These are phyloP conservation scores for Odontomachus brunneus DNA, from an alignment of 1,140 invertebrate genomes.

Conservation along the genomic window DNA sequence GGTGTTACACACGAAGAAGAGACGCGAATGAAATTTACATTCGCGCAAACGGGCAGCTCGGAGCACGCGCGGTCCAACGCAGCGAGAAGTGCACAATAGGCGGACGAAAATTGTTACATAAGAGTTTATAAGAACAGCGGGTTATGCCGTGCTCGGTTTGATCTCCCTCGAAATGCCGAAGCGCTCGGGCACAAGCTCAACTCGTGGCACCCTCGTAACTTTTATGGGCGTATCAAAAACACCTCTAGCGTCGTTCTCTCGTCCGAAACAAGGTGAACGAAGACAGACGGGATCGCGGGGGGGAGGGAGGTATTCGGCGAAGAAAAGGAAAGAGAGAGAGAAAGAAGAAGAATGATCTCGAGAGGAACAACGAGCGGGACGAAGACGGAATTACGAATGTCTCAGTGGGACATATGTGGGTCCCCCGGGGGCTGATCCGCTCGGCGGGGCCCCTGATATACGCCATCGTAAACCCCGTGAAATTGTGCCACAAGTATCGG, in stretches of 20 bases:
- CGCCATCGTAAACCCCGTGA: conserved; percentile 76
- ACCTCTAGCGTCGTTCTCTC: conserved; percentile 43
- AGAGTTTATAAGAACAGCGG: neutral
- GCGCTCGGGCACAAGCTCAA: conserved; percentile 8
- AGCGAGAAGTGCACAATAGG: neutral
- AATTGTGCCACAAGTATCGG: conserved; percentile 77
- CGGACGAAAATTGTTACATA: neutral
- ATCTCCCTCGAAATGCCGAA: conserved; percentile 17
- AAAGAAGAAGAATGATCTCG: conserved; percentile 28
- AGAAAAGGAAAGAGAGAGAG: neutral
- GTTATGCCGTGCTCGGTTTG: neutral
- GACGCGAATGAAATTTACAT: neutral
- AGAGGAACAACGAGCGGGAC: conserved; percentile 38
- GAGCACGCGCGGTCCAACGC: neutral
- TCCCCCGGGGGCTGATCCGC: conserved; percentile 72
- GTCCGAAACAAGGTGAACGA: conserved; percentile 38
- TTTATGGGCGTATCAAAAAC: conserved; percentile 72
- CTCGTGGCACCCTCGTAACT: conserved; percentile 46
- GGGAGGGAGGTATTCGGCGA: neutral
- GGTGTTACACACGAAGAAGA: neutral
- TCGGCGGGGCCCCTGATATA: conserved; percentile 73
- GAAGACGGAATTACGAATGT: conserved; percentile 58
- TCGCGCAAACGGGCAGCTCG: neutral
- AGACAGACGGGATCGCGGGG: conserved; percentile 21
- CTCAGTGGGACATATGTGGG: conserved; percentile 57